Conservation (phyloP, 2,113 vertebrate genomes). For the Sylvicapra grimmia region DNA sequence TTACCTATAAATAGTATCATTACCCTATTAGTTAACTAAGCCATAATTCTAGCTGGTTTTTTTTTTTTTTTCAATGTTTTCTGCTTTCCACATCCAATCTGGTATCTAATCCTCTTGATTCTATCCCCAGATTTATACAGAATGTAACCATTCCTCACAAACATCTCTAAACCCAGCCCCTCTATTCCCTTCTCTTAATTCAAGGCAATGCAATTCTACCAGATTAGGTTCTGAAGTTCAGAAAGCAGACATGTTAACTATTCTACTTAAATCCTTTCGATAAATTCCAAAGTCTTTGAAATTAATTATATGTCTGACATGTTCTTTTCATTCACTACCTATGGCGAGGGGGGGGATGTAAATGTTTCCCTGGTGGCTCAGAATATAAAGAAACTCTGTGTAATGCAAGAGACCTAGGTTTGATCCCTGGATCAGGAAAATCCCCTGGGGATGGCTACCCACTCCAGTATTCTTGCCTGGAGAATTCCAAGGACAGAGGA, state of each 20-base stretch:
- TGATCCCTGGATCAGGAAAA: neutral
- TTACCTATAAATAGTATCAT: neutral
- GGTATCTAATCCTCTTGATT: neutral
- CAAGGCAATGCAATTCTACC: neutral
- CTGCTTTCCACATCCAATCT: neutral
- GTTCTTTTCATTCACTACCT: neutral
- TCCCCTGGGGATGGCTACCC: neutral
- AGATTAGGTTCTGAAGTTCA: neutral
- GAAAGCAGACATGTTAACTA: neutral
- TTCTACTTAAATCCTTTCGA: neutral
- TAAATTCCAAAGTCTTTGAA: neutral
- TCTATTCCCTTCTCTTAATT: neutral
- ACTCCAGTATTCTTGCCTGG: neutral
- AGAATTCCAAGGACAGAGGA: neutral
- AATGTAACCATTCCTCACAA: neutral
- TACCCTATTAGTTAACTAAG: neutral
- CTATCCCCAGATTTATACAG: rapidly evolving
- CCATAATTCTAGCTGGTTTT: neutral
- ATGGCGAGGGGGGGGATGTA: rapidly evolving
- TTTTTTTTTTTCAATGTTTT: neutral
- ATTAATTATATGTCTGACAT: neutral
- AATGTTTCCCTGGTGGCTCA: neutral
- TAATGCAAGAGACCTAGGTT: neutral
- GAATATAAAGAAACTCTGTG: neutral
- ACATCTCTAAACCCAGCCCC: neutral